phyloP scores from a whole-genome alignment of 2,113 vertebrate genomes.

The Tragelaphus imberbis region DNA sequence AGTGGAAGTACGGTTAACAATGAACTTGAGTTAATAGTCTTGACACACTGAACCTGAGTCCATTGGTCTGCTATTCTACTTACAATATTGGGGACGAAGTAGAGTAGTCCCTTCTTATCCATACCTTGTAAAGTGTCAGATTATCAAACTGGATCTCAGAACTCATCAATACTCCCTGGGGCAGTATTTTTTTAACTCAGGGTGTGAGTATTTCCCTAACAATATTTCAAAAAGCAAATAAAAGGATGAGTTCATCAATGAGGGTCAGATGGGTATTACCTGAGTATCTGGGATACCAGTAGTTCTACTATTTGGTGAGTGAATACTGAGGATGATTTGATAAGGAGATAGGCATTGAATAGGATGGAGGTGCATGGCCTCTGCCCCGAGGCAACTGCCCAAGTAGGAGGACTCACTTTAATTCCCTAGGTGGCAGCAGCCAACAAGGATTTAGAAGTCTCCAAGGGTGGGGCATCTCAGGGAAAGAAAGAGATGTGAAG shows the following conservation, averaged over 20 bases:
- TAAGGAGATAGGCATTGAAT: neutral
- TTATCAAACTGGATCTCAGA: neutral
- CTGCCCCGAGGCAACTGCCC: neutral
- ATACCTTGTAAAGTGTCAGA: neutral
- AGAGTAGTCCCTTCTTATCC: neutral
- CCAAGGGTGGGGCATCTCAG: neutral
- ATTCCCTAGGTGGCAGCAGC: slow-evolving; percentile 50
- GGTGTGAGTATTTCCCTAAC: neutral
- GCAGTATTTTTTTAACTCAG: neutral
- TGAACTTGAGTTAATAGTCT: neutral
- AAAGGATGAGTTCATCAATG: neutral
- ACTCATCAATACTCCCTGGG: neutral
- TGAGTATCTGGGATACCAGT: neutral
- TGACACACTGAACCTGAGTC: neutral
- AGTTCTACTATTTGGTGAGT: neutral
- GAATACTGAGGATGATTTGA: neutral
- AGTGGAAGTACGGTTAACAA: neutral
- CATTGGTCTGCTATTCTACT: neutral
- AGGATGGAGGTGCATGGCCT: fast-evolving
- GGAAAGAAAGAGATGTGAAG: neutral
- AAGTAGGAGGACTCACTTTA: neutral
- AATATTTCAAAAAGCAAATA: slow-evolving; percentile 4
- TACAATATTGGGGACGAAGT: neutral
- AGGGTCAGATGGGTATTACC: neutral
- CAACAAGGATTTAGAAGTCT: neutral